A percentile compares a stretch with the other conserved stretches of the same genome.
phyloP scores from a whole-genome alignment of 2,888 invertebrate genomes.

The Nebria salina region DNA sequence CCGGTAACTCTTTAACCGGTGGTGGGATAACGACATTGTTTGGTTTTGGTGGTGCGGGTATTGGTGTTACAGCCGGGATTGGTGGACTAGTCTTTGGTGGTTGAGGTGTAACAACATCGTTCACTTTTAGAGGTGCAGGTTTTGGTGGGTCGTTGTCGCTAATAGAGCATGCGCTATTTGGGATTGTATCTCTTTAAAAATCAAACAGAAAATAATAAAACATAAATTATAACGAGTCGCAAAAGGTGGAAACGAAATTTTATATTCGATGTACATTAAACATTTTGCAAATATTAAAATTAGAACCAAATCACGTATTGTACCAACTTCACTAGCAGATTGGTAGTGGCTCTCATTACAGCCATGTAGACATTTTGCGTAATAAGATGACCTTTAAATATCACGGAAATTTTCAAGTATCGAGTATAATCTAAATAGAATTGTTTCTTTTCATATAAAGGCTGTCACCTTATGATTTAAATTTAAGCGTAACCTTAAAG shows the following conservation, averaged over 20 bases:
- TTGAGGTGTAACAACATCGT: conserved; percentile 36
- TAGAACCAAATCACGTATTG: too few relatives aligned
- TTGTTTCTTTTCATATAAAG: conserved; percentile 5
- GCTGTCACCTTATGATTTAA: background rate
- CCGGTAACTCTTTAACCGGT: conserved; percentile 15
- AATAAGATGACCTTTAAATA: conserved; percentile 10
- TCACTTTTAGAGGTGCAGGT: conserved; percentile 35
- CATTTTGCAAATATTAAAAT: too few relatives aligned
- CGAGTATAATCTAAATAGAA: background rate
- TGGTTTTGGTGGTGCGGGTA: conserved; percentile 47
- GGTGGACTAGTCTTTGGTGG: conserved; percentile 49
- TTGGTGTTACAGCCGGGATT: conserved; percentile 56
- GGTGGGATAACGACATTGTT: conserved; percentile 44
- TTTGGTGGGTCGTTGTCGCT: conserved; percentile 46
- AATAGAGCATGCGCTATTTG: conserved; percentile 52
- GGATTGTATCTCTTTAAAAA: conserved; percentile 55
- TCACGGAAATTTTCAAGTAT: conserved; percentile 7
- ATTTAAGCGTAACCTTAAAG: background rate
- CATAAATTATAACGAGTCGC: conserved; percentile 46
- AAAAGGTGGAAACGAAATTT: too few relatives aligned
- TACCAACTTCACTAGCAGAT: too few relatives aligned
- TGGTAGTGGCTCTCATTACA: background rate
- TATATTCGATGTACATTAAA: too few relatives aligned
- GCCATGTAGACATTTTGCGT: conserved; percentile 20
- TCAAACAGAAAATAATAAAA: conserved; percentile 52